These are phyloP conservation scores for Sepioteuthis lessoniana DNA, from an alignment of 2,888 invertebrate genomes.

Conservation along the genomic window DNA sequence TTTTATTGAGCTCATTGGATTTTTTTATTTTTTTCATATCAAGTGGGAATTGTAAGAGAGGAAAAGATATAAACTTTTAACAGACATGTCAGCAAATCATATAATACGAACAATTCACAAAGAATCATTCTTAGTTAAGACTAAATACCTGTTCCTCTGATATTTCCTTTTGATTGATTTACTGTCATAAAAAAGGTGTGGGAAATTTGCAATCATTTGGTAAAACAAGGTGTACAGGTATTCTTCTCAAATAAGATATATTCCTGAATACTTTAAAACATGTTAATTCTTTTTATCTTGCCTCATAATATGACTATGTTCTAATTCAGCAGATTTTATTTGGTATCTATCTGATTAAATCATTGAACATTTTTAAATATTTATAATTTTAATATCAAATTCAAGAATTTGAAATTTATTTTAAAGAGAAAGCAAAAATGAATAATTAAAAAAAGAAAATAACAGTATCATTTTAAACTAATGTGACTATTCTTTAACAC, in stretches of 20 bases:
- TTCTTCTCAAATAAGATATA: not conserved
- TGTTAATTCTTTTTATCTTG: not conserved
- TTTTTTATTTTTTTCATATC: not conserved
- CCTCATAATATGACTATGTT: too few relatives aligned
- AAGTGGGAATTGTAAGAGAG: not conserved
- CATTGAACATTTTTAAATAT: too few relatives aligned
- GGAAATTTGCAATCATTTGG: not conserved
- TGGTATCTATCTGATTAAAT: too few relatives aligned
- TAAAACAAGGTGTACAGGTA: not conserved
- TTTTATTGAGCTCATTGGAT: not conserved
- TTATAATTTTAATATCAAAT: too few relatives aligned
- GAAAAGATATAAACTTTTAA: not conserved
- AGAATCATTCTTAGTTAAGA: not conserved
- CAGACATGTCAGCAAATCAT: not conserved
- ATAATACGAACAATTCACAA: not conserved
- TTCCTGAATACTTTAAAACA: not conserved
- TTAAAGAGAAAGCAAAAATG: too few relatives aligned
- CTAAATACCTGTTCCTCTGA: not conserved
- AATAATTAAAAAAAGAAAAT: too few relatives aligned
- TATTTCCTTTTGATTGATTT: not conserved
- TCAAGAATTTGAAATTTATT: too few relatives aligned
- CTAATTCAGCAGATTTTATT: too few relatives aligned
- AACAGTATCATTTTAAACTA: too few relatives aligned
- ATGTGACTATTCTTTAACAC: too few relatives aligned
- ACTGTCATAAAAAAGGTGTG: slow-evolving; percentile 6